Conservation (phyloP, 1,140 invertebrate genomes). For the Saxidomus purpurata region DNA sequence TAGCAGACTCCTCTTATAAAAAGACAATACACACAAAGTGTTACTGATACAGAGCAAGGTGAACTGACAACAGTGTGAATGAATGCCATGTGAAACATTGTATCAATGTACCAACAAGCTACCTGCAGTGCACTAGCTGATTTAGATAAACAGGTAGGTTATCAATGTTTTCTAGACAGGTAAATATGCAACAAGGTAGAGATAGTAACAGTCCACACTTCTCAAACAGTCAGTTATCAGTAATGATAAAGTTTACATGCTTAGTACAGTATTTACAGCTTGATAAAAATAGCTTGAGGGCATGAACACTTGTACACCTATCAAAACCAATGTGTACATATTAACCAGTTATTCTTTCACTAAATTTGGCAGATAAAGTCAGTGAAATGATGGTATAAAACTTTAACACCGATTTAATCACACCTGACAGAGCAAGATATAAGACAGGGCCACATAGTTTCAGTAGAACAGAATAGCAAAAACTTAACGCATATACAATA, state of each 20-base stretch:
- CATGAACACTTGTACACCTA: constrained; percentile 32
- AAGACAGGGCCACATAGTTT: constrained; percentile 20
- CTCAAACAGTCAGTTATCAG: constrained; percentile 55
- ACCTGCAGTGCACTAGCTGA: constrained; percentile 11
- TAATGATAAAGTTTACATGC: constrained; percentile 64
- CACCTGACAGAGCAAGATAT: not conserved
- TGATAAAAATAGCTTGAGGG: constrained; percentile 55
- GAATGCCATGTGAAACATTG: constrained; percentile 23
- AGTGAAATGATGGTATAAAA: constrained; percentile 33
- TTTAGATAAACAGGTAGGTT: constrained; percentile 47
- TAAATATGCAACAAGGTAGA: constrained; percentile 53
- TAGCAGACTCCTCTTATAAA: not conserved
- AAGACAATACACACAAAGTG: constrained; percentile 5
- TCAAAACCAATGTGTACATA: constrained; percentile 50
- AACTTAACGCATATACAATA: not conserved
- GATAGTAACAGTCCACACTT: constrained; percentile 17
- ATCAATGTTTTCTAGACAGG: constrained; percentile 43
- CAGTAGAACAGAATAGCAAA: not conserved
- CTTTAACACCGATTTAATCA: not conserved
- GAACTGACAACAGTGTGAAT: constrained; percentile 30
- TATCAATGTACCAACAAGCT: not conserved
- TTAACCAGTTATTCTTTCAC: constrained; percentile 1
- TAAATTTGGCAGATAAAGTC: constrained; percentile 24
- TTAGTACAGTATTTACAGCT: constrained; percentile 51
- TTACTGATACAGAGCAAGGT: not conserved